Percentiles rank a stretch among this genome's conserved stretches.
Conservation (phyloP, 2,113 vertebrate genomes). For the Genyomyrus donnyi region DNA sequence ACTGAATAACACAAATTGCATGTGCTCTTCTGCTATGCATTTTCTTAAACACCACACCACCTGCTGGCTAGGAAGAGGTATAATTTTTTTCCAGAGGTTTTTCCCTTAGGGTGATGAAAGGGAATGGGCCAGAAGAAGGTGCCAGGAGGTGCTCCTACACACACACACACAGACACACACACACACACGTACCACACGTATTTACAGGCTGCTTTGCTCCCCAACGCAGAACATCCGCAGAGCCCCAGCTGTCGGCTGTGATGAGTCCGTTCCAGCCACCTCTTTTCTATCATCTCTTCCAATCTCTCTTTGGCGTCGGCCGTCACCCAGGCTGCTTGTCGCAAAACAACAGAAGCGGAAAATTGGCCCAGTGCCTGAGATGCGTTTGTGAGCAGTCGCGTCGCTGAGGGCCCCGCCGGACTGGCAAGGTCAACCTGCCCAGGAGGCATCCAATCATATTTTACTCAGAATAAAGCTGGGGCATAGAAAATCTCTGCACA, state of each 20-base stretch:
- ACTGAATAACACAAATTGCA: not conserved
- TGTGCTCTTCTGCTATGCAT: not conserved
- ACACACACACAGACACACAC: not conserved
- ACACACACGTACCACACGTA: not conserved
- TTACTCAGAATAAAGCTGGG: not conserved
- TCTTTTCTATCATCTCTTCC: not conserved
- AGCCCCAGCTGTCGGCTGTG: not conserved
- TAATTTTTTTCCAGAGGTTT: not conserved
- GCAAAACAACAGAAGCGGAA: not conserved
- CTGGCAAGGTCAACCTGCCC: not conserved
- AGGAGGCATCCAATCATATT: not conserved
- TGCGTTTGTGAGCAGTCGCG: not conserved
- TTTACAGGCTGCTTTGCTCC: not conserved
- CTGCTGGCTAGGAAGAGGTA: not conserved
- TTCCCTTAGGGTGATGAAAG: not conserved
- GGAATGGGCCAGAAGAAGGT: not conserved
- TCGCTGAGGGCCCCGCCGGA: not conserved
- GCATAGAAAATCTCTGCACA: not conserved
- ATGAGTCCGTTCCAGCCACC: not conserved
- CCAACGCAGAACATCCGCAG: not conserved
- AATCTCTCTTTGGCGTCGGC: not conserved
- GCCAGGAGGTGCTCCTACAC: not conserved
- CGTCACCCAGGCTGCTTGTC: not conserved
- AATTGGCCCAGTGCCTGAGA: not conserved
- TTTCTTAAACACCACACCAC: not conserved